A percentile compares a stretch with the other conserved stretches of the same genome.
phyloP scores from a whole-genome alignment of 1,140 invertebrate species.

The Aphelenchoides avenae region DNA sequence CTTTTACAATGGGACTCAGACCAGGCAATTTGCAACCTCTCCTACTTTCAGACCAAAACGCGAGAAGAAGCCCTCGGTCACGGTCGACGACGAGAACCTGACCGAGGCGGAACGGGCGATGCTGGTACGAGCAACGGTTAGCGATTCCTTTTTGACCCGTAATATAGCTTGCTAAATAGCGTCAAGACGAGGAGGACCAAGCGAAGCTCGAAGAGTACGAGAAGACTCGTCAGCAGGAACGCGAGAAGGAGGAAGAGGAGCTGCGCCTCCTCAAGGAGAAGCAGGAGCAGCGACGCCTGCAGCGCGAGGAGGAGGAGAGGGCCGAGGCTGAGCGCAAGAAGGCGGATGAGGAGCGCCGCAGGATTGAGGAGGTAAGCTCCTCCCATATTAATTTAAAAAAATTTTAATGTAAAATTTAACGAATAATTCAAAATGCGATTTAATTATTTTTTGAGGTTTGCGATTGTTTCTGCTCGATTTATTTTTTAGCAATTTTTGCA shows the following conservation, averaged over 20 bases:
- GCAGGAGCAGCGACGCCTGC: constrained; percentile 54
- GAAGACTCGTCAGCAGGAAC: constrained; percentile 43
- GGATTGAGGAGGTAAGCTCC: not conserved
- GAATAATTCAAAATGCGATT: not conserved
- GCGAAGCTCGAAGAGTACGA: constrained; percentile 58
- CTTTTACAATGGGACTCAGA: too few relatives aligned
- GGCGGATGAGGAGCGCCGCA: not conserved
- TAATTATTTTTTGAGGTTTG: constrained; percentile 1
- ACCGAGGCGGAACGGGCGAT: constrained; percentile 50
- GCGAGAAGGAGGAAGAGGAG: constrained; percentile 52
- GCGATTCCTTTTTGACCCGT: not conserved
- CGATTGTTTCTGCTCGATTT: not conserved
- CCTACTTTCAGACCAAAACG: too few relatives aligned
- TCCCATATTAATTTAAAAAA: not conserved
- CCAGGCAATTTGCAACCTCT: too few relatives aligned
- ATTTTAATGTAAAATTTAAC: too few relatives aligned
- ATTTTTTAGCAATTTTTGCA: constrained; percentile 1
- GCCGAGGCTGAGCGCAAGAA: constrained; percentile 47
- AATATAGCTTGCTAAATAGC: constrained; percentile 37
- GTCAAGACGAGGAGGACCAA: constrained; percentile 57
- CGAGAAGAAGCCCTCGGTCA: too few relatives aligned
- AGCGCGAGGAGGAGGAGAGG: constrained; percentile 57
- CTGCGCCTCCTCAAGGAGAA: constrained; percentile 56
- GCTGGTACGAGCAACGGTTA: constrained; percentile 26
- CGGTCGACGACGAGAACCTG: constrained; percentile 84